Base-by-base conservation (phyloP, 1,140 invertebrate genomes). In the Amyelois transitella region DNA sequence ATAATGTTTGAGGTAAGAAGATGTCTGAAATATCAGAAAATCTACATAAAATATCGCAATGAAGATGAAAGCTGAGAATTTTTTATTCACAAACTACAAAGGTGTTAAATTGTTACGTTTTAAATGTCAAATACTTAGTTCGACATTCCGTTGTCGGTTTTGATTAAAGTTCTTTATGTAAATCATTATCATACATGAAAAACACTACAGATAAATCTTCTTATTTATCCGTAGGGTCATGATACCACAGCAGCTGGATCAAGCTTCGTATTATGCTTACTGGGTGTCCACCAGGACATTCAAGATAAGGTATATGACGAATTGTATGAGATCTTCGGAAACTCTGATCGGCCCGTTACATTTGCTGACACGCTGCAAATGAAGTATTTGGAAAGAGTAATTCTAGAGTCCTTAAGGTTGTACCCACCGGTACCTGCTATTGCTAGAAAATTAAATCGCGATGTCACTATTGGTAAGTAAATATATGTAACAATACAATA, bases 181-280 rank as follows among this genome's bases (percentile, higher is more conserved):
- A n/a, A n/a, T n/a, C n/a, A n/a, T n/a, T n/a, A n/a, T n/a, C n/a
- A n/a, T n/a, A n/a, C n/a, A n/a, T n/a, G n/a, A n/a, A n/a, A n/a
- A n/a, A n/a, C n/a, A n/a, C n/a, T n/a, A n/a, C n/a, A n/a, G n/a
- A n/a, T n/a, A n/a, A n/a, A n/a, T n/a, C n/a, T n/a, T 45, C 17
- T 45, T 18, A 14, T 3, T 12, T 38, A 0, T 21, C 61, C 65
- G 18, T 32, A 88, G 86, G 88, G 97, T 19, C 96, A 98, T 78
- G 97, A 98, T 72, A 98, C 97, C 0, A 98, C 96, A 0, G 94
- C 96, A 1, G 93, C 95, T 43, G 95, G 92, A 14, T 93, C 94
- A 17, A 95, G 94, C 69, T 98, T 96, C 90, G 94, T 95, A 58
- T 83, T 97, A 0, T 96, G 93, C 28, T 87, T 96, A 22, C 92